Evolutionary conservation across 2,113 vertebrate genomes (phyloP), one percentile per base, ranked within the genome.

Genomic region (Rousettus leschenaultii): DNA sequence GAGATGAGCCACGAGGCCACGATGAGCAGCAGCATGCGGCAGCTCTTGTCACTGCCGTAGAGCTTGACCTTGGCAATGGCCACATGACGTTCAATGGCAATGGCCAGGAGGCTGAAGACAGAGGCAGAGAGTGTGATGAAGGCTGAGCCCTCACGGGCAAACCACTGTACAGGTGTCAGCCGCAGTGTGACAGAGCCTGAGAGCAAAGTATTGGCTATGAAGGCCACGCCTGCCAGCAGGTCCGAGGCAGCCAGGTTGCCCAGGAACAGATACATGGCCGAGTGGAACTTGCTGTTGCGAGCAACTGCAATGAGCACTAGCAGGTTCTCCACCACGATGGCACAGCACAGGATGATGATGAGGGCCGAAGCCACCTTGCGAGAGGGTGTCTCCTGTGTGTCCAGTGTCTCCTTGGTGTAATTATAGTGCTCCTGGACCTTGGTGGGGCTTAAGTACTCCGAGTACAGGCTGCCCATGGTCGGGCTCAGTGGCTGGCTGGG

Each of bases 201-300:
- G 0, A 99, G 97, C 28, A 99, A 97, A 6, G 99, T 99, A 93
- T 99, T 99, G 96, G 98, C 99, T 43, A 99, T 99, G 96, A 99
- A 99, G 35, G 99, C 99, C 2, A 98, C 96, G 0, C 99, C 99
- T 0, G 99, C 99, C 98, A 99, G 80, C 6, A 99, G 98, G 90
- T 99, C 99, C 0, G 99, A 99, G 78, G 99, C 99, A 0, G 99
- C 99, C 97, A 99, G 55, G 90, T 99, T 99, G 15, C 99, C 99
- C 13, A 99, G 99, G 97, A 99, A 99, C 97, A 99, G 99, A 97
- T 99, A 99, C 99, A 99, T 99, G 97, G 99, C 99, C 0, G 99
- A 98, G 98, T 99, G 99, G 38, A 99, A 99, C 94, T 99, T 99
- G 93, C 99, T 99, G 98, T 99, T 99, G 63, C 99, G 99, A 65